Evolutionary conservation across 1,140 invertebrate species (phyloP).

Genomic region (Popillia japonica): DNA sequence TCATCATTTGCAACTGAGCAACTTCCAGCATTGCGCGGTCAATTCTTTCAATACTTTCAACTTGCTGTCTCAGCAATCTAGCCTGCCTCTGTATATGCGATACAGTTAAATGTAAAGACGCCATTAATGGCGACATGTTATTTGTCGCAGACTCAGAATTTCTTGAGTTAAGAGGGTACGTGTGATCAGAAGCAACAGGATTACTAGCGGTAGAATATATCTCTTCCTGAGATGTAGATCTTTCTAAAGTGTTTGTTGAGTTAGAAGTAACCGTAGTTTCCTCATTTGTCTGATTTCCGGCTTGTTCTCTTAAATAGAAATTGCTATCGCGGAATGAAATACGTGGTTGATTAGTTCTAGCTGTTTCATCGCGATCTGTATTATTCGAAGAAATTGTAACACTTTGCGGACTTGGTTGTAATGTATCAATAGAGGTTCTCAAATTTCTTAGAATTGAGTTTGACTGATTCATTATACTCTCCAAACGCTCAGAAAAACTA

Average conservation of each 20-base stretch:
- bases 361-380: not conserved
- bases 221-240: constrained; percentile 33
- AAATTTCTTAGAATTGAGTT: constrained; percentile 57
- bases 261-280: not conserved
- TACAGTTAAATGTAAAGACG: constrained; percentile 56
- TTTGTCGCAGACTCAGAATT: constrained; percentile 51
- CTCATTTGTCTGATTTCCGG: constrained; percentile 8
- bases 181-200: constrained; percentile 56
- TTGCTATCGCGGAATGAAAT: constrained; percentile 49
- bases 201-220: not conserved
- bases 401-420: constrained; percentile 44
- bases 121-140: constrained; percentile 53
- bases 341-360: constrained; percentile 29
- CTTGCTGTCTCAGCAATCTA: constrained; percentile 52
- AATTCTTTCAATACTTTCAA: constrained; percentile 57
- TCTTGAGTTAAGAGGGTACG: constrained; percentile 52
- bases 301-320: constrained; percentile 52
- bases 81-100: constrained; percentile 57
- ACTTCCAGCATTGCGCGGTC: constrained; percentile 61
- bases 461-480: constrained; percentile 57
- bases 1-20: constrained; percentile 67
- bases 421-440: constrained; percentile 51
- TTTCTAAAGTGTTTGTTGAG: not conserved
- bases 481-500: constrained; percentile 56
- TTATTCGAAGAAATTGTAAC: not conserved